phyloP scores from a whole-genome alignment of 2,888 invertebrate genomes.

The Nephrocerus scutellatus region DNA sequence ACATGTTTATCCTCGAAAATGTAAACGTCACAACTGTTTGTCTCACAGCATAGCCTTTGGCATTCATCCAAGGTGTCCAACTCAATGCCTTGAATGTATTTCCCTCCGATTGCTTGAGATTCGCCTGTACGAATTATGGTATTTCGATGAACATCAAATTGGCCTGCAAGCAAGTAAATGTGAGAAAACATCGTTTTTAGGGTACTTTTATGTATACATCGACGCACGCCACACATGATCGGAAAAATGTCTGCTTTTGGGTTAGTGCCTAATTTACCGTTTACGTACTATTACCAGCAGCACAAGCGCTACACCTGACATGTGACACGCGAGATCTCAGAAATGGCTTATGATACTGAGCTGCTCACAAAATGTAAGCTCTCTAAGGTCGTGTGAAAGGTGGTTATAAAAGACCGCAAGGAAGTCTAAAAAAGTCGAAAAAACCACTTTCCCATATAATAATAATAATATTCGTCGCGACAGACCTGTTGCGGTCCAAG shows the following conservation, averaged over 20 bases:
- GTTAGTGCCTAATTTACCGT: background rate
- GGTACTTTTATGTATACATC: background rate
- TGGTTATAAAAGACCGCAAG: too few species aligned
- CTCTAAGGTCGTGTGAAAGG: too few species aligned
- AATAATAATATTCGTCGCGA: too few species aligned
- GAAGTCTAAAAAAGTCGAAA: too few species aligned
- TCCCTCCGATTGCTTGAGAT: conserved; percentile 80
- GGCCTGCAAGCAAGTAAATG: conserved; percentile 29
- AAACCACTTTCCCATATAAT: too few species aligned
- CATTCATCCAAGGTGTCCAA: conserved; percentile 75
- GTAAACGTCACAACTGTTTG: conserved; percentile 80
- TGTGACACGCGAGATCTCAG: too few species aligned
- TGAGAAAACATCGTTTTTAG: conserved; percentile 1
- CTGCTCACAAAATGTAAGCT: too few species aligned
- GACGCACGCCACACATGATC: background rate
- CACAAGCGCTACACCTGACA: conserved; percentile 1
- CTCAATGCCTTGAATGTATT: conserved; percentile 79
- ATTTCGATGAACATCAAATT: conserved; percentile 76
- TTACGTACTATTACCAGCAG: background rate
- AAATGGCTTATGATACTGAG: too few species aligned
- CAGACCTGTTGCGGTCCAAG: too few species aligned
- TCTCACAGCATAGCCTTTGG: conserved; percentile 79
- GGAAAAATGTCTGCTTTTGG: background rate
- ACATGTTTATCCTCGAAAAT: conserved; percentile 81
- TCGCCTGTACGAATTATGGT: conserved; percentile 88